phyloP scores from a whole-genome alignment of 2,888 invertebrate genomes.

The Perdita meconis region DNA sequence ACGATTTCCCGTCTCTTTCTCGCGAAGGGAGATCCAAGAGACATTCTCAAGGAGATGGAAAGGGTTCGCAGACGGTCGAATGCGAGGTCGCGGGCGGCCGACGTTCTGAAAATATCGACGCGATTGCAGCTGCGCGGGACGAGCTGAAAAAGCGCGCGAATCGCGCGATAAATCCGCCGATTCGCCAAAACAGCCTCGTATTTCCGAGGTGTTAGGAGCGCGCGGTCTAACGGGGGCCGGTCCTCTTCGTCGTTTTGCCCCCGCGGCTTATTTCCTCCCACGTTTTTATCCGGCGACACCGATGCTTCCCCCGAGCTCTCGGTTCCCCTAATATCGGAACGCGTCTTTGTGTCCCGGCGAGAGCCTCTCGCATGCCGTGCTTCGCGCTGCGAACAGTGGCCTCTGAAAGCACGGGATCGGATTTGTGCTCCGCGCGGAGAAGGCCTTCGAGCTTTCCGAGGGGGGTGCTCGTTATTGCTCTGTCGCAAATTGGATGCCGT shows the following conservation, averaged over 20 bases:
- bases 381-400: constrained; percentile 13
- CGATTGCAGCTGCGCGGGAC: constrained; percentile 27
- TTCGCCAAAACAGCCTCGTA: constrained; percentile 67
- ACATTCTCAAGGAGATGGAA: constrained; percentile 20
- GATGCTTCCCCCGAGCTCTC: background rate
- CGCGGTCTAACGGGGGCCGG: constrained; percentile 9
- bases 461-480: background rate
- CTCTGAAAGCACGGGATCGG: constrained; percentile 14
- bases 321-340: constrained; percentile 27
- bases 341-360: constrained; percentile 8
- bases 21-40: background rate
- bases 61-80: constrained; percentile 41
- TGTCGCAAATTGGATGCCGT: constrained; percentile 21
- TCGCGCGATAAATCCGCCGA: constrained; percentile 54
- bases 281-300: constrained; percentile 19
- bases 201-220: constrained; percentile 51
- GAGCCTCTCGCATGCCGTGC: background rate
- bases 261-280: background rate
- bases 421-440: constrained; percentile 26
- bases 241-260: constrained; percentile 11
- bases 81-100: constrained; percentile 28
- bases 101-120: constrained; percentile 64
- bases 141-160: constrained; percentile 52
- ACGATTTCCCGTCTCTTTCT: background rate
- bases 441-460: background rate